A percentile compares a stretch with the other conserved stretches of the same genome.
phyloP scores from a whole-genome alignment of 1,140 invertebrate species.

The Scaptodrosophila lebanonensis region DNA sequence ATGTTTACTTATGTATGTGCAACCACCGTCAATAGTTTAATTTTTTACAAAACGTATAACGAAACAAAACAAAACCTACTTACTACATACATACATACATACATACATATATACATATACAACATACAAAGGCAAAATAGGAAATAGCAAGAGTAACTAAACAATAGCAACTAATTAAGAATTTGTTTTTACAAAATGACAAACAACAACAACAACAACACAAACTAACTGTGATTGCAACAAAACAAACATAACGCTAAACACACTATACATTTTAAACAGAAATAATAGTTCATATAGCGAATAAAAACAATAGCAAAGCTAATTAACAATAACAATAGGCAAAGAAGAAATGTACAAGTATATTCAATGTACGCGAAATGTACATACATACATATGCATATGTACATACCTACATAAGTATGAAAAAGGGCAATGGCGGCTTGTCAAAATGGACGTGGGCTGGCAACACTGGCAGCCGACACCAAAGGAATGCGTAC shows the following conservation, averaged over 20 bases:
- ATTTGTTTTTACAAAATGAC: constrained; percentile 35
- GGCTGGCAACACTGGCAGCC: too few species aligned
- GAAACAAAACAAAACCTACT: constrained; percentile 1
- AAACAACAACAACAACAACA: constrained; percentile 65
- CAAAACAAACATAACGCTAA: constrained; percentile 42
- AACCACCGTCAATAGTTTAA: constrained; percentile 72
- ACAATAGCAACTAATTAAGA: constrained; percentile 26
- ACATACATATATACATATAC: too few species aligned
- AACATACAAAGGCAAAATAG: too few species aligned
- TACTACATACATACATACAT: too few species aligned
- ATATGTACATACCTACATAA: background rate
- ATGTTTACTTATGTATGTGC: constrained; percentile 50
- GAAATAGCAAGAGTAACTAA: too few species aligned
- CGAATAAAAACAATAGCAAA: constrained; percentile 57
- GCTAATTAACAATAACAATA: constrained; percentile 23
- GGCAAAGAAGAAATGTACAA: constrained; percentile 12
- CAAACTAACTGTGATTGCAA: constrained; percentile 74
- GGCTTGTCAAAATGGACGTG: too few species aligned
- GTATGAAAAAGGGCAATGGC: too few species aligned
- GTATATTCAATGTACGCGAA: constrained; percentile 27
- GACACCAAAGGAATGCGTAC: too few species aligned
- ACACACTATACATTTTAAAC: constrained; percentile 25
- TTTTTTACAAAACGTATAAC: constrained; percentile 34
- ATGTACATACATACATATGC: background rate
- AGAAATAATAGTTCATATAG: constrained; percentile 7